phyloP scores from a whole-genome alignment of 2,888 invertebrate species.

The Dicranocentrus wangi region DNA sequence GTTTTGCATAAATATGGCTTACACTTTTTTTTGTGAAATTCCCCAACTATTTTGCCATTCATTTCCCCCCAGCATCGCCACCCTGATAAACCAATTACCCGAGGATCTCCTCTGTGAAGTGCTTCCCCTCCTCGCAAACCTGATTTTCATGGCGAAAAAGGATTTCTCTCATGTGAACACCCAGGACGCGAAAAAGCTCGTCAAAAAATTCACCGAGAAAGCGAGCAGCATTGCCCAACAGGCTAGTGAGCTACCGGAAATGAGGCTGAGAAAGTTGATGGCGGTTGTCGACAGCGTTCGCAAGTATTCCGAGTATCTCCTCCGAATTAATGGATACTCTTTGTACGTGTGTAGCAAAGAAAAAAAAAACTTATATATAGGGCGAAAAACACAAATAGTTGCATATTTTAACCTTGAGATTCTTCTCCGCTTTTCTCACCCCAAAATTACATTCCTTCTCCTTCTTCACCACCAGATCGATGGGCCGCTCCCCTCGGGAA shows the following conservation, averaged over 20 bases:
- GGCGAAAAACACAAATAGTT: neutral
- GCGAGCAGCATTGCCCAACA: conserved; percentile 8
- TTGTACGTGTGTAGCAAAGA: conserved; percentile 20
- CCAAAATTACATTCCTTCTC: neutral
- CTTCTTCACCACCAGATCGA: neutral
- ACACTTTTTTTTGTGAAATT: neutral
- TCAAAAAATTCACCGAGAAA: conserved; percentile 31
- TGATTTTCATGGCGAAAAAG: conserved; percentile 48
- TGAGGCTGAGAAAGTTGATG: conserved; percentile 22
- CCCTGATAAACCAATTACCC: conserved; percentile 36
- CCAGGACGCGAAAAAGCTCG: conserved; percentile 29
- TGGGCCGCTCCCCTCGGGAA: conserved; percentile 39
- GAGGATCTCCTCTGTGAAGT: conserved; percentile 16
- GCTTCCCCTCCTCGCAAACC: conserved; percentile 44
- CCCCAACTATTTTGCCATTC: no score
- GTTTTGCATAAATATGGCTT: neutral
- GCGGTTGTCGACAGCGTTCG: conserved; percentile 40
- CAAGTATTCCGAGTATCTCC: conserved; percentile 44
- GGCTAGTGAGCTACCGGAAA: conserved; percentile 21
- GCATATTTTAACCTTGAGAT: neutral
- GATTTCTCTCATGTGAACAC: conserved; percentile 42
- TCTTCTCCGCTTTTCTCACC: neutral
- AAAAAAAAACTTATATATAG: neutral
- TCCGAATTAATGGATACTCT: conserved; percentile 22
- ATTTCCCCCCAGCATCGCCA: conserved; percentile 24